phyloP scores from a whole-genome alignment of 2,888 invertebrate genomes.

The Dioctria rufipes region DNA sequence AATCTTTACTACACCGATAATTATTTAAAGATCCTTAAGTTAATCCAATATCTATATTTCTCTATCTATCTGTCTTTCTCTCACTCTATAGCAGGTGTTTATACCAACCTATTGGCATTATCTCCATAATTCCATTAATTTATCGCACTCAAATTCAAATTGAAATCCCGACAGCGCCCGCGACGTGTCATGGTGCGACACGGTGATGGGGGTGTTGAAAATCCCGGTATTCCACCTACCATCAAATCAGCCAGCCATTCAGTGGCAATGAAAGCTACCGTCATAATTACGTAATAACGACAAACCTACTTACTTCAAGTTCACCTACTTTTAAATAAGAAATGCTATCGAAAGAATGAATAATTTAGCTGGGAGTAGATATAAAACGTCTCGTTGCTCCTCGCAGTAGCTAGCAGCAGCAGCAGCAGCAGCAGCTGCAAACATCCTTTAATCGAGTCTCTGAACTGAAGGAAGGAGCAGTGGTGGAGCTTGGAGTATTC shows the following conservation, averaged over 20 bases:
- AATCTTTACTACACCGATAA: no score
- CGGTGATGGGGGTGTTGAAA: no score
- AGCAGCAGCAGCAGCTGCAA: conserved; percentile 12
- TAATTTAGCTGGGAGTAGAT: conserved; percentile 30
- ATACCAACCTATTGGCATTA: no score
- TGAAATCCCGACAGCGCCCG: conserved; percentile 31
- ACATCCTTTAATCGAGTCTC: conserved; percentile 23
- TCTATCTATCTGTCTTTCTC: no score
- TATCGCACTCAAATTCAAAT: conserved; percentile 20
- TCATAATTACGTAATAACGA: conserved; percentile 48
- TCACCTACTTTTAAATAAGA: conserved; percentile 48
- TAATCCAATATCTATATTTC: no score
- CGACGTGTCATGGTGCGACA: no score
- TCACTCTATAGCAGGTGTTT: no score
- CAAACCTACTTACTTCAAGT: conserved; percentile 50
- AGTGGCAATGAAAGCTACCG: conserved; percentile 18
- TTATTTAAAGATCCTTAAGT: no score
- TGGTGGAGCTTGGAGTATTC: not conserved
- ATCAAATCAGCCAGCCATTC: not conserved
- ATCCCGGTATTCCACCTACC: no score
- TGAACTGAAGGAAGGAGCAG: not conserved
- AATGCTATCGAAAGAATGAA: conserved; percentile 46
- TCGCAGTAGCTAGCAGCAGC: not conserved
- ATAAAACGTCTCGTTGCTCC: not conserved
- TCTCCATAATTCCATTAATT: conserved; percentile 19